These are phyloP conservation scores for Lagocephalus sceleratus DNA, from an alignment of 2,797 vertebrate species.

Conservation along the genomic window DNA sequence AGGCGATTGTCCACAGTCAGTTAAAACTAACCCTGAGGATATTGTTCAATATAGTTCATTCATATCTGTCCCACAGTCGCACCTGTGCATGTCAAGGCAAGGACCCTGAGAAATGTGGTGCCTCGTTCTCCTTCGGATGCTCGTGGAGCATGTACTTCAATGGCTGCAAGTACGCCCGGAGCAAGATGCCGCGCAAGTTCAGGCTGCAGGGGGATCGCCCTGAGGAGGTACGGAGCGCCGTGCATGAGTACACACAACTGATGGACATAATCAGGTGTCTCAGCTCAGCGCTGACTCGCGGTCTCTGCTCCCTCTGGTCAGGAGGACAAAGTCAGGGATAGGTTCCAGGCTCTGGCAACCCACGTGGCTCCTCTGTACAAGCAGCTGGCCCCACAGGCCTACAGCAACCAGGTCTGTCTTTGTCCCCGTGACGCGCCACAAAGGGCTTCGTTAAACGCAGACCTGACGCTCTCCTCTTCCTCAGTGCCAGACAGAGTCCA, in stretches of 20 bases:
- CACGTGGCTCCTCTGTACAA: slow-evolving; percentile 92
- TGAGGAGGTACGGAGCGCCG: slow-evolving; percentile 81
- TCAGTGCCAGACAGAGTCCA: slow-evolving; percentile 85
- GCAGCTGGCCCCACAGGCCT: slow-evolving; percentile 89
- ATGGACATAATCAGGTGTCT: not conserved
- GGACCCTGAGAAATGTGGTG: slow-evolving; percentile 87
- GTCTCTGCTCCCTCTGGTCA: slow-evolving; percentile 49
- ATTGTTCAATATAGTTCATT: too few species aligned
- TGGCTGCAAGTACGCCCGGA: slow-evolving; percentile 95
- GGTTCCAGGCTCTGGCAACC: slow-evolving; percentile 92
- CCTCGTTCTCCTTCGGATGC: slow-evolving; percentile 97
- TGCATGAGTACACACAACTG: too few species aligned
- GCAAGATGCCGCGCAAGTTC: slow-evolving; percentile 96
- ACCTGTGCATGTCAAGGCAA: slow-evolving; percentile 97
- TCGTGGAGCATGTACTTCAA: slow-evolving; percentile 99
- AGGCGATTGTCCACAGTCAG: too few species aligned
- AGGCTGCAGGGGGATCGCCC: slow-evolving; percentile 92
- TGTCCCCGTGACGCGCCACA: not conserved
- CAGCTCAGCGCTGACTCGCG: not conserved
- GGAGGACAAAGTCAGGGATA: slow-evolving; percentile 93
- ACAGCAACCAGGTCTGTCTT: slow-evolving; percentile 89
- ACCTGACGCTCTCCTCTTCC: slow-evolving; percentile 1
- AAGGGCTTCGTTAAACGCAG: not conserved
- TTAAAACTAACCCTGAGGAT: too few species aligned
- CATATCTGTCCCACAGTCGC: slow-evolving; percentile 76